Evolutionary conservation across 2,797 vertebrate genomes (phyloP), one percentile per base, ranked within the genome.

Genomic region (Simalia tracyae): DNA sequence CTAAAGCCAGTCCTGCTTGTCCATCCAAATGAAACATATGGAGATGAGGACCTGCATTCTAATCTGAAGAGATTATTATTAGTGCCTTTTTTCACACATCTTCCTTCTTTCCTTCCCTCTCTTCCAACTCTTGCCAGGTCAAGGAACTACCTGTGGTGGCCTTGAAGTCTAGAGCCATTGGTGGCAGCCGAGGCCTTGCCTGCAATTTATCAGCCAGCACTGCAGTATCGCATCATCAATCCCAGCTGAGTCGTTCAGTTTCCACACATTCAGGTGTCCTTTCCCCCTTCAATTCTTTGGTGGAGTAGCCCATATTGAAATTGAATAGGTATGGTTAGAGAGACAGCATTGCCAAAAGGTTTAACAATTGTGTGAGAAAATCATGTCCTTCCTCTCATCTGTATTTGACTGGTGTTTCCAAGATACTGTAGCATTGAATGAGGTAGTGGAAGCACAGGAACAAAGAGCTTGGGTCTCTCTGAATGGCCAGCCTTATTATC

Each of bases 231-330:
- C 68, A 31, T 22, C 59, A 59, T 28, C 59, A 72, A 31, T 66
- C 85, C 17, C 89, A 57, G n/a, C 85, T 24, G 31, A 87, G 26
- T 11, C 6, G 24, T 57, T 64, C 2, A 11, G 24, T 66, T 36
- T 90, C 92, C 59, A 84, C 66, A 4, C 60, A 63, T 11, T 56
- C 89, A 92, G 92, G 92, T 92, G 60, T 24, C 5, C 28, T 57
- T 87, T 54, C n/a, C n/a, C 22, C 6, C 9, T 90, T 89, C 86
- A 31, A 0, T 87, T 64, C 8, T 36, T 84, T 15, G 26, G 26
- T 66, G 50, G 19, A 9, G 8, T 66, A 31, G 15, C n/a, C 15
- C 26, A 5, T 87, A 54, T 5, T 85, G 17, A 59, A 89, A 68
- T 12, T 60, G 10, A 68, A 42, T 61, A 84, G 28, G 26, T 66